Evolutionary conservation across 2,113 vertebrate species (phyloP).

Genomic region (Plestiodon gilberti): DNA sequence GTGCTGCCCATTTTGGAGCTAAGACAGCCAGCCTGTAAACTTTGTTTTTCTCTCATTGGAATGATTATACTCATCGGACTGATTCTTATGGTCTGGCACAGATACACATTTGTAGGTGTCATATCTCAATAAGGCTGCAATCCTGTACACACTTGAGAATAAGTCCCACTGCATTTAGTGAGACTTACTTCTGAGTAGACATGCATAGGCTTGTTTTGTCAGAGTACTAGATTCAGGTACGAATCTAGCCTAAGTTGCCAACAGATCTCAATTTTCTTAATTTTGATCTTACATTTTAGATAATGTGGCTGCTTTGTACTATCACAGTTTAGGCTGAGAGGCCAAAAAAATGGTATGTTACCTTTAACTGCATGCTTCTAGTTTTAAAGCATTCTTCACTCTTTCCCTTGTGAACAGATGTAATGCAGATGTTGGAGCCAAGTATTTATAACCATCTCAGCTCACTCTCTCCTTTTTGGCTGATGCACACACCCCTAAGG

Average conservation of each 20-base stretch:
- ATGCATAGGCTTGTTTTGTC: neutral
- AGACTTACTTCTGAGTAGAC: too few relatives aligned
- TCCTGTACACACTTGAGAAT: too few relatives aligned
- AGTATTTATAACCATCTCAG: conserved; percentile 66
- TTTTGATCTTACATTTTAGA: neutral
- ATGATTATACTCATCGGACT: neutral
- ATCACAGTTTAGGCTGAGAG: neutral
- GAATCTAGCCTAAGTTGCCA: neutral
- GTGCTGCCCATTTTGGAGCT: neutral
- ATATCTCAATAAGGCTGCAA: neutral
- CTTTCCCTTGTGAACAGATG: conserved; percentile 61
- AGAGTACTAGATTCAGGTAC: neutral
- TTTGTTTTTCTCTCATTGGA: neutral
- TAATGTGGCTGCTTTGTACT: neutral
- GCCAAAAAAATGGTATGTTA: neutral
- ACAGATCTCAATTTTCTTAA: neutral
- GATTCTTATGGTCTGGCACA: neutral
- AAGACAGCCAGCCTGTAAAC: too few relatives aligned
- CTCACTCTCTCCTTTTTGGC: conserved; percentile 60
- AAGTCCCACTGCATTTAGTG: too few relatives aligned
- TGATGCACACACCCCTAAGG: conserved; percentile 51
- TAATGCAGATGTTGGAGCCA: conserved; percentile 61
- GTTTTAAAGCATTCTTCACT: conserved; percentile 53
- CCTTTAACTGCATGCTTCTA: conserved; percentile 49
- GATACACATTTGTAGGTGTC: neutral